Evolutionary conservation across 2,113 vertebrate genomes (phyloP).

Genomic region (Eretmochelys imbricata): DNA sequence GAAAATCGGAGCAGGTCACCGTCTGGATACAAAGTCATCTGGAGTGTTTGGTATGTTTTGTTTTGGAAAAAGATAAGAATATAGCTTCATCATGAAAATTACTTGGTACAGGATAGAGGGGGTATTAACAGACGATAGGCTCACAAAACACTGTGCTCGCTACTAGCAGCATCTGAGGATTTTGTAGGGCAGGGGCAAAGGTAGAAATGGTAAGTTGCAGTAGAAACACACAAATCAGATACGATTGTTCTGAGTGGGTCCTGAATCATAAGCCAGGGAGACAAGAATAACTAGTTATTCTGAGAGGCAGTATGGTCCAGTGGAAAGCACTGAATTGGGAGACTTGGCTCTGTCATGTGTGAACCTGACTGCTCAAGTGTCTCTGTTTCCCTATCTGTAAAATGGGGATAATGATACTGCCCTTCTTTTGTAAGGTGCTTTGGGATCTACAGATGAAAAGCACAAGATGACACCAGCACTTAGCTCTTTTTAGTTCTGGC

Average conservation of each 20-base stretch:
- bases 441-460: neutral
- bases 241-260: neutral
- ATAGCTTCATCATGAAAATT: neutral
- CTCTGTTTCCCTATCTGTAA: neutral
- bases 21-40: constrained; percentile 86
- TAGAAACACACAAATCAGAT: neutral
- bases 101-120: neutral
- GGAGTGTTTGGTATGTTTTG: constrained; percentile 89
- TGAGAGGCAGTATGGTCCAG: neutral
- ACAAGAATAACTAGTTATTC: neutral
- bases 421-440: neutral
- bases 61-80: neutral
- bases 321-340: neutral
- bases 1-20: constrained; percentile 88
- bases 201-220: neutral
- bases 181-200: neutral
- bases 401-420: fast-evolving
- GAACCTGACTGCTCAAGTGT: neutral
- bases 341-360: neutral
- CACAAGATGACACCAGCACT: neutral
- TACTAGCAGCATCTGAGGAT: neutral
- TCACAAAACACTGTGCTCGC: fast-evolving
- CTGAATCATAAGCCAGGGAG: neutral
- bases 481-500: neutral
- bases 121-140: fast-evolving